These are phyloP conservation scores for Octomys mimax DNA, from an alignment of 2,797 vertebrate species.

Conservation along the genomic window DNA sequence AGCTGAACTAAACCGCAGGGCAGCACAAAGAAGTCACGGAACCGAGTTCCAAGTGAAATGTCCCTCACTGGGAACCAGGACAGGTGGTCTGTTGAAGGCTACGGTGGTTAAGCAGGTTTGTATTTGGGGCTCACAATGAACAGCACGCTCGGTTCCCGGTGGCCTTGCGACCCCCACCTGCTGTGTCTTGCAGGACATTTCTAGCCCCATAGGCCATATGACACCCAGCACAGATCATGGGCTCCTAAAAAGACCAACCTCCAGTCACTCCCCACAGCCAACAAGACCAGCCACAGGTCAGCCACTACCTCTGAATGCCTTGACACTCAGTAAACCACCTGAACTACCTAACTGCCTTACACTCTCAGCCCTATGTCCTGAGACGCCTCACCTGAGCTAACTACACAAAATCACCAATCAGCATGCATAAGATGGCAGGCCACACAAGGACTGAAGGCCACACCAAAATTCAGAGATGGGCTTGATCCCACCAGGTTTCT, in stretches of 20 bases:
- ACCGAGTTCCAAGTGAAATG: background rate
- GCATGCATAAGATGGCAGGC: background rate
- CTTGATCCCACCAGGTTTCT: background rate
- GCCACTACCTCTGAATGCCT: rapidly evolving
- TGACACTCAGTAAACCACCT: background rate
- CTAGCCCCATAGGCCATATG: rapidly evolving
- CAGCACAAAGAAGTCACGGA: background rate
- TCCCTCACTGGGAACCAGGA: rapidly evolving
- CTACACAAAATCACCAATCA: background rate
- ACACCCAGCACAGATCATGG: background rate
- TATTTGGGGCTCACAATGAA: background rate
- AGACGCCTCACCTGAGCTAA: background rate
- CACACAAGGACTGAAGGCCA: background rate
- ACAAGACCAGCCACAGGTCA: background rate
- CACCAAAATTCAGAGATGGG: background rate
- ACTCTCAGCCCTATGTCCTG: background rate
- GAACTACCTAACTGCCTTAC: background rate
- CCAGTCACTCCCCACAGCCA: background rate
- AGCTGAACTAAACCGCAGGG: background rate
- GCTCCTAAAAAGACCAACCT: background rate
- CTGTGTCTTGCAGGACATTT: too few species aligned
- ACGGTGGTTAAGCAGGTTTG: background rate
- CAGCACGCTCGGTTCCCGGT: background rate
- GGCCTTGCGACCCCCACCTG: background rate
- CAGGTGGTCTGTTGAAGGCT: background rate